Evolutionary conservation across 2,113 vertebrate species (phyloP), one percentile per base, ranked within the genome.

Genomic region (Oncorhynchus nerka): DNA sequence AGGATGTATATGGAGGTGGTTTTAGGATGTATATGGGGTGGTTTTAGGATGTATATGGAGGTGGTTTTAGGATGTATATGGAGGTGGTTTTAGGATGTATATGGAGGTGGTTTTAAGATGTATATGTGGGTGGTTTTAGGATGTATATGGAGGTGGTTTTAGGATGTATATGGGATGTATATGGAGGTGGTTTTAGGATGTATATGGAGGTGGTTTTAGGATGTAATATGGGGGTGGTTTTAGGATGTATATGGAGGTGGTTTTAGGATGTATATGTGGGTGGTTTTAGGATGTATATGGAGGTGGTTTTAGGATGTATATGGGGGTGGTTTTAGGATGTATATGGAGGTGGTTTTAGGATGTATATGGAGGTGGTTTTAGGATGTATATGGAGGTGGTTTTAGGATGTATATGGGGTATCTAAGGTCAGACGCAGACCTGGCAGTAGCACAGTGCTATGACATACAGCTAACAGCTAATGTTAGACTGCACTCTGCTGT

Each of bases 401-500:
- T 22, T n/a, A 61, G 59, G n/a, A 22, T 8, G 59, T n/a, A n/a
- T 61, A 61, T n/a, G 20, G 5, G 20, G 59, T 7, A 22, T 9
- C n/a, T 22, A 61, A 8, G 16, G n/a, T 61, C 59, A 61, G 5
- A 20, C n/a, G 6, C 15, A n/a, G 59, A 22, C n/a, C n/a, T n/a
- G 15, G 49, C 39, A 39, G 39, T 9, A 8, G 39, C 2, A 39
- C 6, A 39, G 39, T 39, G 8, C 39, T 9, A 2, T 39, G 39
- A 39, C 39, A 39, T 39, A 39, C 39, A 39, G 8, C 8, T 39
- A 39, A 39, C 39, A 39, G 8, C 39, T 39, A 39, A 39, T 39
- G 39, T 9, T 9, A 39, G 39, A 39, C 39, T 9, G 8, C 39
- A 39, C 71, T 2, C 51, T 79, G 78, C 39, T 39, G 39, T 82